Conservation (phyloP, 2,113 vertebrate genomes). For the Hydrochoerus hydrochaeris region DNA sequence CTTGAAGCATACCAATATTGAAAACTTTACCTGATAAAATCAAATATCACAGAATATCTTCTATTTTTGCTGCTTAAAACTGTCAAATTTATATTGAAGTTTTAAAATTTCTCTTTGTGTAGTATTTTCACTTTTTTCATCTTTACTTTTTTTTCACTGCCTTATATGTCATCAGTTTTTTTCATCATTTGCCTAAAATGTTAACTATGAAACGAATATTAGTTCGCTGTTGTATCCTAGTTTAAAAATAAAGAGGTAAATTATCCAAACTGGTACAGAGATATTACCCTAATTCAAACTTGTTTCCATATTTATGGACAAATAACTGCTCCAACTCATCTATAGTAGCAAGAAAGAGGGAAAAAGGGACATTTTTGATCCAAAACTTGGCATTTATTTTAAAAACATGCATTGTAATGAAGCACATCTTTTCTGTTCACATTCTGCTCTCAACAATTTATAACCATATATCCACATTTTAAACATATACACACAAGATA, state of each 20-base stretch:
- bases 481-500: too few species aligned
- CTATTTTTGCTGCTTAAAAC: not conserved
- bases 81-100: not conserved
- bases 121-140: not conserved
- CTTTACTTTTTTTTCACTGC: not conserved
- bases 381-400: not conserved
- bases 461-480: not conserved
- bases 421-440: not conserved
- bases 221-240: not conserved
- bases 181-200: not conserved
- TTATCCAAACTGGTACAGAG: not conserved
- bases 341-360: not conserved
- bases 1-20: not conserved
- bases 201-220: not conserved
- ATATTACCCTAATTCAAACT: not conserved
- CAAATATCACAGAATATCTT: not conserved
- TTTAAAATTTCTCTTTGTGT: not conserved
- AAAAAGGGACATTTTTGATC: not conserved
- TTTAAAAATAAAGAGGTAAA: not conserved
- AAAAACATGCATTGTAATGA: not conserved
- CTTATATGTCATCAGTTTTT: not conserved
- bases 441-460: not conserved
- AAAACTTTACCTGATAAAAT: slow-evolving; percentile 1
- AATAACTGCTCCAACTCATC: not conserved
- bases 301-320: not conserved